Percentiles rank a stretch among this genome's conserved stretches.
Conservation (phyloP, 2,888 invertebrate species). For the Heliconius ethilla region DNA sequence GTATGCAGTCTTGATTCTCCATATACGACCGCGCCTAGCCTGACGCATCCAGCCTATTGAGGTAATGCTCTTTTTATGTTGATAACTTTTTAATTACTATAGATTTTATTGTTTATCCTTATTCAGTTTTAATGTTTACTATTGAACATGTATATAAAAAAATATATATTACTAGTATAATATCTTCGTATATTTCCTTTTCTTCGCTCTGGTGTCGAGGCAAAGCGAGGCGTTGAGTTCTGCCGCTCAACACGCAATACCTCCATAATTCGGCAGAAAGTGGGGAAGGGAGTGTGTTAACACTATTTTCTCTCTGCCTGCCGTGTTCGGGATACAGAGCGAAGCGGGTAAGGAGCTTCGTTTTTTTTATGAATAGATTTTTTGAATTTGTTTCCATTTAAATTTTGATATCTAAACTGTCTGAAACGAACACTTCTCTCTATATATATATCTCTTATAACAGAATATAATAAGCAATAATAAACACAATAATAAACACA, state of each 20-base stretch:
- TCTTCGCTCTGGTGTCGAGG: too few relatives aligned
- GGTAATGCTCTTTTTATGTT: slow-evolving; percentile 56
- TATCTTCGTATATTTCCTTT: too few relatives aligned
- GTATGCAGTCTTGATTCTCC: slow-evolving; percentile 64
- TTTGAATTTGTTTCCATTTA: not conserved
- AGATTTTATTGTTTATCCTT: slow-evolving; percentile 36
- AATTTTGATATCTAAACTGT: not conserved
- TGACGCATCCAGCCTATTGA: slow-evolving; percentile 56
- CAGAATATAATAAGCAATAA: not conserved
- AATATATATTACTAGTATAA: not conserved
- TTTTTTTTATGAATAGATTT: not conserved
- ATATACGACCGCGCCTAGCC: slow-evolving; percentile 57
- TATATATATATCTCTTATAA: not conserved
- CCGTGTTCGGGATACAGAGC: too few relatives aligned
- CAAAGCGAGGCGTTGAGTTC: too few relatives aligned
- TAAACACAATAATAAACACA: slow-evolving; percentile 8
- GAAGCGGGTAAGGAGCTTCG: too few relatives aligned
- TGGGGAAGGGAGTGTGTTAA: too few relatives aligned
- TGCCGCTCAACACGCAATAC: too few relatives aligned
- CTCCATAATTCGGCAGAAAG: too few relatives aligned
- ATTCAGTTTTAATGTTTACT: slow-evolving; percentile 25
- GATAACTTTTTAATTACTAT: slow-evolving; percentile 47
- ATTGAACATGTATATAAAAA: not conserved
- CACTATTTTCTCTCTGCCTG: too few relatives aligned
- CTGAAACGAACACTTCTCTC: too few relatives aligned